phyloP scores from a whole-genome alignment of 2,797 vertebrate genomes.

The Oryzias dopingdopingensis region DNA sequence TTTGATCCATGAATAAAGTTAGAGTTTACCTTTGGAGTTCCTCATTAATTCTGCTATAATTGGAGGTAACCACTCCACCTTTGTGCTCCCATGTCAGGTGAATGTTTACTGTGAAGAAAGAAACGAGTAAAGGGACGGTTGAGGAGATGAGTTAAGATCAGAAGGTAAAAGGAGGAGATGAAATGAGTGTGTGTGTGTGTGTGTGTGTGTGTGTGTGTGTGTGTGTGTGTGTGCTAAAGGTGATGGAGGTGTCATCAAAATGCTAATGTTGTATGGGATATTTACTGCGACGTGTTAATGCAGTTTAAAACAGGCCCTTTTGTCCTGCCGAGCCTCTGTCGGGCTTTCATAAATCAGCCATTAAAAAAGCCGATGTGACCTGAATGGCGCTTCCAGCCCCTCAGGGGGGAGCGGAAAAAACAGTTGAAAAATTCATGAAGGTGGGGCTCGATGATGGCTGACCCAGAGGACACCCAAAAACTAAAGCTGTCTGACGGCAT shows the following conservation, averaged over 20 bases:
- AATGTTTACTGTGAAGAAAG: slow-evolving; percentile 8
- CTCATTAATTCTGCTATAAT: slow-evolving; percentile 65
- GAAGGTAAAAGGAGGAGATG: too few relatives aligned
- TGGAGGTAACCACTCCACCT: slow-evolving; percentile 56
- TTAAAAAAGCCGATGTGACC: slow-evolving; percentile 78
- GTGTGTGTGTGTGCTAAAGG: slow-evolving; percentile 22
- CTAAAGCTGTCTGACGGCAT: slow-evolving; percentile 7
- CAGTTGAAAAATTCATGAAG: slow-evolving; percentile 74
- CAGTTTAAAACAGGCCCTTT: slow-evolving; percentile 77
- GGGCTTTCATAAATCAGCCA: slow-evolving; percentile 75
- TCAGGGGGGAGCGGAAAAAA: slow-evolving; percentile 48
- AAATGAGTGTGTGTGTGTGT: slow-evolving; percentile 2
- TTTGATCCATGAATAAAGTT: slow-evolving; percentile 17
- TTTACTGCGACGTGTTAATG: slow-evolving; percentile 78
- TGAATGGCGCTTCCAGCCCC: slow-evolving; percentile 69
- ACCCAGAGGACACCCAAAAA: slow-evolving; percentile 38
- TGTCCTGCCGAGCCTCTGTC: slow-evolving; percentile 67
- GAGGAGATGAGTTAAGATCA: background rate
- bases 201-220: background rate
- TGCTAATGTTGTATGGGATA: slow-evolving; percentile 75
- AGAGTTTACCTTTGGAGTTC: slow-evolving; percentile 3
- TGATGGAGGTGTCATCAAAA: slow-evolving; percentile 72
- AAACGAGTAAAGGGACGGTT: slow-evolving; percentile 3
- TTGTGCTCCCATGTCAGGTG: slow-evolving; percentile 1
- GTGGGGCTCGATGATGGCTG: slow-evolving; percentile 46